Evolutionary conservation across 2,797 vertebrate genomes (phyloP).

Genomic region (Alcedo atthis): DNA sequence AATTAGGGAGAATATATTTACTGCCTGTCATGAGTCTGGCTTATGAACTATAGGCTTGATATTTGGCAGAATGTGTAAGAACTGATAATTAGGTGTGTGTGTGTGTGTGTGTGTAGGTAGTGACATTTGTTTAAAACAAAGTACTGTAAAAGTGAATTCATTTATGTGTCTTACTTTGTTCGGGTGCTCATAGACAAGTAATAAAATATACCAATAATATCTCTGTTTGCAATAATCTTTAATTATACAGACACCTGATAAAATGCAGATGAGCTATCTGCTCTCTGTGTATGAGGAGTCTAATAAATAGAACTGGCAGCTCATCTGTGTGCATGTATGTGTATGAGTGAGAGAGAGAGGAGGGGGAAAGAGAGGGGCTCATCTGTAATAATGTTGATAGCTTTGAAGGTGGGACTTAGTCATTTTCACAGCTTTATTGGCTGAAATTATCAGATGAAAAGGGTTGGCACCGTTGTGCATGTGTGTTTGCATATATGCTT

Average conservation of each 20-base stretch:
- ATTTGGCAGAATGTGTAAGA: slow-evolving; percentile 80
- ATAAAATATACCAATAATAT: slow-evolving; percentile 80
- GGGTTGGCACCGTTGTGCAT: background rate
- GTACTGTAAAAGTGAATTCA: slow-evolving; percentile 78
- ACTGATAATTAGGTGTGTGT: slow-evolving; percentile 77
- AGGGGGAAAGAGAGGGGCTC: background rate
- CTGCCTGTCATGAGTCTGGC: slow-evolving; percentile 73
- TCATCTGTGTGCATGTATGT: slow-evolving; percentile 11
- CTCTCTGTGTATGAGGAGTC: slow-evolving; percentile 57
- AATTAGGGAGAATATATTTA: slow-evolving; percentile 79
- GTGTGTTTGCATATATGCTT: background rate
- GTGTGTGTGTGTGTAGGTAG: slow-evolving; percentile 68
- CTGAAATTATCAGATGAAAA: slow-evolving; percentile 58
- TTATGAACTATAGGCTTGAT: slow-evolving; percentile 79
- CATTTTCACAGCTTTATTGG: slow-evolving; percentile 60
- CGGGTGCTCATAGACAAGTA: slow-evolving; percentile 71
- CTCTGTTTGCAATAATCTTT: slow-evolving; percentile 79
- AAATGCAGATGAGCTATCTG: slow-evolving; percentile 79
- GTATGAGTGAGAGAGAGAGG: background rate
- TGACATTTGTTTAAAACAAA: slow-evolving; percentile 81
- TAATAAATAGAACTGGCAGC: slow-evolving; percentile 70
- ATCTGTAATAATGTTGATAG: slow-evolving; percentile 41
- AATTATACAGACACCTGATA: slow-evolving; percentile 79
- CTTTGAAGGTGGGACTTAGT: slow-evolving; percentile 61
- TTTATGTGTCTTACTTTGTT: slow-evolving; percentile 78